Evolutionary conservation across 2,113 vertebrate species (phyloP).

Genomic region (Gallinago undulata): DNA sequence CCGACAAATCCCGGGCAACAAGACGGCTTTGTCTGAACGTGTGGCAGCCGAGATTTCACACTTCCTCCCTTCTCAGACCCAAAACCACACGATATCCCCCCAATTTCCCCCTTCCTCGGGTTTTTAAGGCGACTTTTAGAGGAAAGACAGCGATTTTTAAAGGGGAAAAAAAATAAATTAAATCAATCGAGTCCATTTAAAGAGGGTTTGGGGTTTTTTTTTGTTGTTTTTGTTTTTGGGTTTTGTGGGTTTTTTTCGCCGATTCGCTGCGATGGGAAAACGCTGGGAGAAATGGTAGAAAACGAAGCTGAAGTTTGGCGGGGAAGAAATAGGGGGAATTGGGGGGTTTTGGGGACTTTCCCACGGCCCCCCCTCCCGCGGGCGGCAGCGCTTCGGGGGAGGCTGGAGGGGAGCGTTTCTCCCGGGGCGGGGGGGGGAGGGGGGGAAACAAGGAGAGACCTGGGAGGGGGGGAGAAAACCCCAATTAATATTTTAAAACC

Average conservation of each 20-base stretch:
- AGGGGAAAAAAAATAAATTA: too few species aligned
- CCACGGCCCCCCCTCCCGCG: background rate
- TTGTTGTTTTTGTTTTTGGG: too few species aligned
- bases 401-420: background rate
- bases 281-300: background rate
- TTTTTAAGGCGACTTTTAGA: background rate
- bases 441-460: background rate
- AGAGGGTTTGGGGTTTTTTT: background rate
- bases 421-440: too few species aligned
- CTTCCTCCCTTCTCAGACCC: background rate
- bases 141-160: background rate
- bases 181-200: fast-evolving
- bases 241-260: background rate
- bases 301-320: background rate
- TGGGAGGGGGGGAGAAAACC: too few species aligned
- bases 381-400: fast-evolving
- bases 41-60: slow-evolving; percentile 11
- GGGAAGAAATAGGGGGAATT: background rate
- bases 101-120: background rate
- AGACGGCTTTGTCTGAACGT: slow-evolving; percentile 24
- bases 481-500: too few species aligned
- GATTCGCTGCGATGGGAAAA: background rate
- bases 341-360: background rate
- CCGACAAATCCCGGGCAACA: slow-evolving; percentile 47
- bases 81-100: background rate